Evolutionary conservation across 92 coral and sea anemone genomes (phyloP).

Genomic region (Bergia sp.): DNA sequence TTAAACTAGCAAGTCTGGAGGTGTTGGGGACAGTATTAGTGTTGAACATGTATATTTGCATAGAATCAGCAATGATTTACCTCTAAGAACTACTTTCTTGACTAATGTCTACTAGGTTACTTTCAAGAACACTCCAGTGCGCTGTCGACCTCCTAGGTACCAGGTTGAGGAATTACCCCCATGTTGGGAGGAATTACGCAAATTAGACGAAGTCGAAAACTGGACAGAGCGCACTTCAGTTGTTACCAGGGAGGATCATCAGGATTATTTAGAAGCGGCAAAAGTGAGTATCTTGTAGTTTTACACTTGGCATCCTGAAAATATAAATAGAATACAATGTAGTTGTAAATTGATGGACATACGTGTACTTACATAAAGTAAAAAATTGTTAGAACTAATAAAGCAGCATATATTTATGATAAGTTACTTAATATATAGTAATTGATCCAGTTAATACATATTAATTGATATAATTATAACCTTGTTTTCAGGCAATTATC

Average conservation of each 20-base stretch:
- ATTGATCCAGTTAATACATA: not conserved
- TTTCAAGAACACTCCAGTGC: slow-evolving; percentile 83
- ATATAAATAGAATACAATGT: not conserved
- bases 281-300: slow-evolving; percentile 54
- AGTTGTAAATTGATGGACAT: not conserved
- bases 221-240: slow-evolving; percentile 98
- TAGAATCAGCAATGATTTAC: too few species aligned
- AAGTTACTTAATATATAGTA: not conserved
- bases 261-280: slow-evolving; percentile 71
- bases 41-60: too few species aligned
- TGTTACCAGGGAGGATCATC: slow-evolving; percentile 90
- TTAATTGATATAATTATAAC: not conserved
- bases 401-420: not conserved
- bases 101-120: slow-evolving; percentile 61
- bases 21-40: too few species aligned
- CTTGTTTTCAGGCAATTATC: slow-evolving; percentile 63
- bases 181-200: slow-evolving; percentile 86
- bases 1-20: too few species aligned
- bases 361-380: too few species aligned
- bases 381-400: too few species aligned
- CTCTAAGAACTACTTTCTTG: not conserved
- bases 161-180: slow-evolving; percentile 49
- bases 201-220: slow-evolving; percentile 89
- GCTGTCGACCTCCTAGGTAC: slow-evolving; percentile 57
- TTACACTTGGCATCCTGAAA: not conserved